Evolutionary conservation across 2,797 vertebrate species (phyloP).

Genomic region (Ptychobarbus kaznakovi): DNA sequence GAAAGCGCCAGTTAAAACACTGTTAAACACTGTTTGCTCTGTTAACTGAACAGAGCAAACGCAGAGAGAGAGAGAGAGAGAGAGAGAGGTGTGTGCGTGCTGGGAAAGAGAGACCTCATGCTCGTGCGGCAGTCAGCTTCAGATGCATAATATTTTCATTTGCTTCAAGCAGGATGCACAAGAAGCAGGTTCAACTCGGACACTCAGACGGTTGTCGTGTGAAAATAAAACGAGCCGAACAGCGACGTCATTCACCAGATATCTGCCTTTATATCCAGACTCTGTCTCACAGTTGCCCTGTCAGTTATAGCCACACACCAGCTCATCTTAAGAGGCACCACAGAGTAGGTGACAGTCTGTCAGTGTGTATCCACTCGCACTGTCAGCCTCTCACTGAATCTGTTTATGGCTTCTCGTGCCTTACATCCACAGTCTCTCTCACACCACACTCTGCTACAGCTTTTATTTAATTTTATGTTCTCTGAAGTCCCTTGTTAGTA

Average conservation of each 20-base stretch:
- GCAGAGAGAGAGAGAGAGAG: too few species aligned
- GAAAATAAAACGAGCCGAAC: background rate
- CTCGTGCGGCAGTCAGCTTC: too few species aligned
- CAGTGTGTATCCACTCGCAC: constrained; percentile 34
- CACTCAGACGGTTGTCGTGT: too few species aligned
- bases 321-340: constrained; percentile 34
- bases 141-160: too few species aligned
- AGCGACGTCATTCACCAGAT: background rate
- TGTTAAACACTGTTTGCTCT: too few species aligned
- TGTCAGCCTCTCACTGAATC: constrained; percentile 35
- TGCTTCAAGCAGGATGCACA: too few species aligned
- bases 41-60: too few species aligned
- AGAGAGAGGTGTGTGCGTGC: too few species aligned
- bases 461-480: background rate
- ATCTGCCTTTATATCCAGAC: constrained; percentile 6
- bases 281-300: constrained; percentile 30
- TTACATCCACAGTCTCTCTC: constrained; percentile 19
- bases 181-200: too few species aligned
- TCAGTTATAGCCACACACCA: constrained; percentile 44
- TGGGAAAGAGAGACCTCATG: too few species aligned
- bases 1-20: too few species aligned
- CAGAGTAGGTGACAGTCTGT: constrained; percentile 47
- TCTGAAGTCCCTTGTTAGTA: background rate
- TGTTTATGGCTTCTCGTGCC: constrained; percentile 30
- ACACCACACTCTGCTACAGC: background rate